Evolutionary conservation across 92 coral and sea anemone species (phyloP).

Genomic region (Siderastrea radians): DNA sequence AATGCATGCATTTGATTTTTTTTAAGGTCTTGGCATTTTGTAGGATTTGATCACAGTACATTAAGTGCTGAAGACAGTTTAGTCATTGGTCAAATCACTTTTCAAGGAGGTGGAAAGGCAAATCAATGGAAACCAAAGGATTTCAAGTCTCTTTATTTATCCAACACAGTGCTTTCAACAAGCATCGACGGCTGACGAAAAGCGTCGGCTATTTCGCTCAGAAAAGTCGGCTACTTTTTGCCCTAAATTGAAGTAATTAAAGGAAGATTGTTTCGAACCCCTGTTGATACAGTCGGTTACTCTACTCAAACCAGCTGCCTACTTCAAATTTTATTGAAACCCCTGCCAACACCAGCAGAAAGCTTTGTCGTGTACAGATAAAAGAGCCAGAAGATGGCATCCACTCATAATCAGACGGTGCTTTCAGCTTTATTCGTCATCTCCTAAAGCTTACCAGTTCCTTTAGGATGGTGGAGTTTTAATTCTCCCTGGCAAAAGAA

Average conservation of each 20-base stretch:
- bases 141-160: constrained; percentile 30
- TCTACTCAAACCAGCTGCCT: too few relatives aligned
- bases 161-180: too few relatives aligned
- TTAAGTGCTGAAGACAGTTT: neutral
- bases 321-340: too few relatives aligned
- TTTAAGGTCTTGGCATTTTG: neutral
- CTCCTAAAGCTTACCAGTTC: constrained; percentile 47
- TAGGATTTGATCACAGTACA: constrained; percentile 23
- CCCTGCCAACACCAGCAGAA: constrained; percentile 38
- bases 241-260: too few relatives aligned
- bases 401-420: constrained; percentile 60
- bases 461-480: constrained; percentile 46
- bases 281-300: too few relatives aligned
- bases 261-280: too few relatives aligned
- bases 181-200: too few relatives aligned
- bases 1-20: too few relatives aligned
- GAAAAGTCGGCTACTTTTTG: too few relatives aligned
- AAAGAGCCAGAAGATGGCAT: constrained; percentile 53
- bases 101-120: constrained; percentile 10
- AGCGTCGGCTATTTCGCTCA: too few relatives aligned
- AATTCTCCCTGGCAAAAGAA: constrained; percentile 27
- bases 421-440: constrained; percentile 51
- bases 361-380: constrained; percentile 10
- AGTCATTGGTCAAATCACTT: constrained; percentile 7
- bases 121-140: constrained; percentile 17